These are phyloP conservation scores for Sialis lutaria DNA, from an alignment of 2,888 invertebrate species.

Conservation along the genomic window DNA sequence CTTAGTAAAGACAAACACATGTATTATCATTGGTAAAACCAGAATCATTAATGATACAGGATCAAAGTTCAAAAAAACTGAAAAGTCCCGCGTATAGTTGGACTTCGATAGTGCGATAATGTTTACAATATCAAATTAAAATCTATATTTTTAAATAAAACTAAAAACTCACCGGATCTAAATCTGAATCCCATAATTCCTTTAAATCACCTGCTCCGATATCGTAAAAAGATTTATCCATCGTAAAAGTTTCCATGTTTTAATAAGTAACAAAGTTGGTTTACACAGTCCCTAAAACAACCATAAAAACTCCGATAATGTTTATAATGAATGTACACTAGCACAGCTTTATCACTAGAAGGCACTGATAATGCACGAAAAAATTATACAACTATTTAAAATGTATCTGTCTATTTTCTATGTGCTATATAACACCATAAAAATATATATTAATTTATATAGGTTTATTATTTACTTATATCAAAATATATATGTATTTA, in stretches of 20 bases:
- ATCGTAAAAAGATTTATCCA: conserved; percentile 37
- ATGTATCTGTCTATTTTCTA: no score
- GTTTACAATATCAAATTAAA: neutral
- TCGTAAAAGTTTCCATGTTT: conserved; percentile 46
- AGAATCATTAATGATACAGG: neutral
- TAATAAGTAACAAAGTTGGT: no score
- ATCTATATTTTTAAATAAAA: neutral
- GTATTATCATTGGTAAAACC: no score
- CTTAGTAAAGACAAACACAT: no score
- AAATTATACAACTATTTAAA: neutral
- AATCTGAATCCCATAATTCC: conserved; percentile 68
- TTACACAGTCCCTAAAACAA: no score
- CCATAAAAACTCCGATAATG: no score
- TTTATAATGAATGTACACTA: no score
- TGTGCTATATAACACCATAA: no score
- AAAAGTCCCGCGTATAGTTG: neutral
- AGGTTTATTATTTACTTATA: no score
- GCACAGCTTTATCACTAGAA: neutral
- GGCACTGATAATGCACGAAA: neutral
- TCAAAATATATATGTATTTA: no score
- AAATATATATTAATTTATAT: no score
- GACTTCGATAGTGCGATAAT: neutral
- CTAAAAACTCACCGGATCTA: conserved; percentile 55
- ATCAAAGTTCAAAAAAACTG: neutral
- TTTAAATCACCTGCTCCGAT: conserved; percentile 54